Percentiles rank a stretch among this genome's conserved stretches.
phyloP scores from a whole-genome alignment of 2,888 invertebrate genomes.

The Siphlonurus alternatus region DNA sequence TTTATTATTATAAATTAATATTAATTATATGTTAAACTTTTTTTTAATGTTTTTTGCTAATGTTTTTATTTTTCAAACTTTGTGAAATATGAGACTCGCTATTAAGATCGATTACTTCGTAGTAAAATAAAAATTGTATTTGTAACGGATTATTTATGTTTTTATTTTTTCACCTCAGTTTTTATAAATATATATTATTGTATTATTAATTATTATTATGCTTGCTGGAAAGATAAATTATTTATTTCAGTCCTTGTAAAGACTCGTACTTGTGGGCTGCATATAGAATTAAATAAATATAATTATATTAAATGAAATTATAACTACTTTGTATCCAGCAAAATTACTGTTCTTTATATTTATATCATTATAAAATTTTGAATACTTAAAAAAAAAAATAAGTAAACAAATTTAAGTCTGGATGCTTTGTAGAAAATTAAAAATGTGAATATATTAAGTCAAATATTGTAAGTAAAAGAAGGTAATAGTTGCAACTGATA shows the following conservation, averaged over 20 bases:
- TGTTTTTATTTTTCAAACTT: constrained; percentile 17
- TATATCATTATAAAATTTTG: background rate
- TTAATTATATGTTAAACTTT: background rate
- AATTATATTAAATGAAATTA: background rate
- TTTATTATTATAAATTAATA: constrained; percentile 18
- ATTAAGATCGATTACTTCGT: constrained; percentile 16
- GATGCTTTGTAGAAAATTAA: background rate
- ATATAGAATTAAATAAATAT: background rate
- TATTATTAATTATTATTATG: background rate
- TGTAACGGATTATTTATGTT: constrained; percentile 13
- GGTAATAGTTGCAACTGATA: background rate
- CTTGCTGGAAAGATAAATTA: background rate
- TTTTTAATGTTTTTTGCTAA: background rate
- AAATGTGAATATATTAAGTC: background rate
- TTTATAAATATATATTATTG: background rate
- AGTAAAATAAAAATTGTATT: constrained; percentile 17
- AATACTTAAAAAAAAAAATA: background rate
- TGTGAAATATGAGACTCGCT: constrained; percentile 1
- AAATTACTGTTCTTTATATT: background rate
- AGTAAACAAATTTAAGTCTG: background rate
- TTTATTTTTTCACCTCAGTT: constrained; percentile 6
- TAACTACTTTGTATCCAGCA: background rate
- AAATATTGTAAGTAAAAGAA: background rate
- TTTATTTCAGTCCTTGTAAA: background rate
- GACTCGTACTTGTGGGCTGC: background rate